These are phyloP conservation scores for Agriotes lineatus DNA, from an alignment of 2,888 invertebrate species.

Conservation along the genomic window DNA sequence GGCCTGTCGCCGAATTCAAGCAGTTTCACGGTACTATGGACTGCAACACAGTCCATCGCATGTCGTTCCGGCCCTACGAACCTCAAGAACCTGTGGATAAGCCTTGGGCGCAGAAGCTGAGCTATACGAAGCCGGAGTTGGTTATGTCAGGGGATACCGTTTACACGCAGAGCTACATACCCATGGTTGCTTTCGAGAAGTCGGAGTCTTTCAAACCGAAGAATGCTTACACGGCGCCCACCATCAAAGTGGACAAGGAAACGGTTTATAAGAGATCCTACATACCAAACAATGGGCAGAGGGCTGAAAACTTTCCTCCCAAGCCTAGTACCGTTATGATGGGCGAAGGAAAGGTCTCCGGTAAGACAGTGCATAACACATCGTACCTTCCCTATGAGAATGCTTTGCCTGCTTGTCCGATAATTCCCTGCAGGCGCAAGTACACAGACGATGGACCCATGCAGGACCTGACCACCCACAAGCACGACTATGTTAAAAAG, in stretches of 20 bases:
- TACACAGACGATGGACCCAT: slow-evolving; percentile 72
- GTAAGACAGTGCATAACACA: slow-evolving; percentile 68
- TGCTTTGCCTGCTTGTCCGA: slow-evolving; percentile 65
- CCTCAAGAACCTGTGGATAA: slow-evolving; percentile 10
- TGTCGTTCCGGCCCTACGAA: slow-evolving; percentile 68
- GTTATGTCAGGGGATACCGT: slow-evolving; percentile 69
- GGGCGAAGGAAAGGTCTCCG: slow-evolving; percentile 46
- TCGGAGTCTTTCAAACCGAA: slow-evolving; percentile 18
- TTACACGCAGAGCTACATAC: slow-evolving; percentile 69
- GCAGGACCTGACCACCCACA: slow-evolving; percentile 74
- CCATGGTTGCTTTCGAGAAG: slow-evolving; percentile 41
- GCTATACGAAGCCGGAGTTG: not conserved
- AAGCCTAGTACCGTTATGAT: slow-evolving; percentile 51
- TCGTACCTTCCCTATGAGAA: slow-evolving; percentile 69
- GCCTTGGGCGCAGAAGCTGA: slow-evolving; percentile 25
- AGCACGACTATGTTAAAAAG: slow-evolving; percentile 74
- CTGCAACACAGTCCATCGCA: slow-evolving; percentile 67
- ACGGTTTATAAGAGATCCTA: slow-evolving; percentile 38
- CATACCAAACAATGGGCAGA: slow-evolving; percentile 38
- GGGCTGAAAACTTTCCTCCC: slow-evolving; percentile 52
- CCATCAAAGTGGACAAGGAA: slow-evolving; percentile 12
- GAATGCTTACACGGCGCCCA: not conserved
- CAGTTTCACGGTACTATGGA: slow-evolving; percentile 32
- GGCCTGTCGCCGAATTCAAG: slow-evolving; percentile 1
- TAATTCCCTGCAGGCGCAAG: slow-evolving; percentile 69